Base-by-base conservation (phyloP, 2,113 vertebrate genomes). In the Andinoacara biseriatus region DNA sequence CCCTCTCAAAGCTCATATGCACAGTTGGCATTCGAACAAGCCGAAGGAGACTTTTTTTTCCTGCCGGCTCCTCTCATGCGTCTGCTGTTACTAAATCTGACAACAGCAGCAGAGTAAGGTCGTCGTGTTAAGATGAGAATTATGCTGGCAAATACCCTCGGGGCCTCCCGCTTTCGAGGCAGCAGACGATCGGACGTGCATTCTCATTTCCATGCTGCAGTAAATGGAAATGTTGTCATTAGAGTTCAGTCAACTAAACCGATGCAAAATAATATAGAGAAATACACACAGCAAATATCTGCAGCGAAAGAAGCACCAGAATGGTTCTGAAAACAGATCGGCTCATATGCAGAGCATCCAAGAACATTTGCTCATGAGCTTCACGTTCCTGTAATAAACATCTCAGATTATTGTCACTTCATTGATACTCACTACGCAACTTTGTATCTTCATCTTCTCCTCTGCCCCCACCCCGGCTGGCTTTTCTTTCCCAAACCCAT, bases 21-120 rank as follows among this genome's bases (percentile, higher is more conserved):
- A 80, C 88, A 83, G 72, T 86, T 89, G 93, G 90, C 90, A 79
- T 89, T 76, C 59, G 17, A 83, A 87, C 84, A 86, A 84, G 76
- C 76, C 31, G 10, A 90, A 92, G 82, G 85, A 92, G 90, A 90
- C 80, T 72, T 83, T 81, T 26, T 26, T 26, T 87, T 89, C 81
- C 79, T 58, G 86, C 77, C 86, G 78, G 88, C 86, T 87, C 76
- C 65, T 86, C 91, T 88, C 84, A 22, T 58, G 86, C 24, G 10
- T 88, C 75, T 85, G 89, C 90, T 43, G 85, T 90, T 93, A 92
- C 90, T 90, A 91, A 92, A 91, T 90, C 92, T 91, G 93, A 94
- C 93, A 93, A 91, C 63, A 86, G 60, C 86, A 90, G 89, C 86
- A 83, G 88, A 92, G 87, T 84, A 75, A 92, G 89, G 92, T 94